These are phyloP conservation scores for Nephrotoma appendiculata DNA, from an alignment of 2,888 invertebrate genomes.

Conservation along the genomic window DNA sequence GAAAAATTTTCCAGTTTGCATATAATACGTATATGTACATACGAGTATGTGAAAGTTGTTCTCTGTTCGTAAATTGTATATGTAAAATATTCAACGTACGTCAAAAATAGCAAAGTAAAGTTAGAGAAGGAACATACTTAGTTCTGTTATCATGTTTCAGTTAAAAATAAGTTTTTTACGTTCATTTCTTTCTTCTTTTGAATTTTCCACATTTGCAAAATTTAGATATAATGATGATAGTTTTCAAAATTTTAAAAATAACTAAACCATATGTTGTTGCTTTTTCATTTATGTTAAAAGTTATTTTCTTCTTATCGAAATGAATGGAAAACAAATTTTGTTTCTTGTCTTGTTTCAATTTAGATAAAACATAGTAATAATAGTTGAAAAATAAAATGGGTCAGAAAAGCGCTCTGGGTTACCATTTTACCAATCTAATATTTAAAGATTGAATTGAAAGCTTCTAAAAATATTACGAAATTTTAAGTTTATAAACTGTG, in stretches of 20 bases:
- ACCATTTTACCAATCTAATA: too few relatives aligned
- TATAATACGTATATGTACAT: too few relatives aligned
- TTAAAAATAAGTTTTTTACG: background rate
- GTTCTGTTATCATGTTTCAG: background rate
- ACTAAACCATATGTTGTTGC: background rate
- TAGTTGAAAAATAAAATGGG: background rate
- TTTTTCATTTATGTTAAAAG: background rate
- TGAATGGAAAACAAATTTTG: background rate
- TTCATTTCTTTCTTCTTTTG: background rate
- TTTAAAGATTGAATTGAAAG: background rate
- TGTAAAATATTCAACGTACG: background rate
- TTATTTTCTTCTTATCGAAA: background rate
- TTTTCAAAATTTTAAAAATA: background rate
- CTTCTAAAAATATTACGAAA: background rate
- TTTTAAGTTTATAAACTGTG: too few relatives aligned
- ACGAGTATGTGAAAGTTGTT: background rate
- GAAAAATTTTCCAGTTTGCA: background rate
- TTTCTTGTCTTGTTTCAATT: background rate
- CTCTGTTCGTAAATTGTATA: background rate
- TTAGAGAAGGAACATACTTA: background rate
- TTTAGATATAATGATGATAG: background rate
- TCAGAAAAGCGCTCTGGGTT: background rate
- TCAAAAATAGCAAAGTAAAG: background rate
- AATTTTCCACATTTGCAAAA: background rate
- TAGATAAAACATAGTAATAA: background rate